Evolutionary conservation across 2,113 vertebrate genomes (phyloP).

Genomic region (Oncorhynchus nerka): DNA sequence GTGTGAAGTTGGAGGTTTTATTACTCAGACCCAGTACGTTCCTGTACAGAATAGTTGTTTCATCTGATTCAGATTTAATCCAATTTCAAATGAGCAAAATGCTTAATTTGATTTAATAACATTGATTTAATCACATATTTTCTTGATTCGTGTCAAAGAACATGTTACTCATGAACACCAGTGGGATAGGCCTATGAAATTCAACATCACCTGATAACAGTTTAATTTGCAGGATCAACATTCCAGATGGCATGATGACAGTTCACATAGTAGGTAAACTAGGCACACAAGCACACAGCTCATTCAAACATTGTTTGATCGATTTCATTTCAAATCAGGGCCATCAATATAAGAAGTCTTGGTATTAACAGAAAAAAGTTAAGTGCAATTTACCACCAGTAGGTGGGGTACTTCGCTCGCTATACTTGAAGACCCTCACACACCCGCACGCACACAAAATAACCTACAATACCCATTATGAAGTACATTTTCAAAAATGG

Average conservation of each 20-base stretch:
- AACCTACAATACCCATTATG: conserved; percentile 67
- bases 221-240: background rate
- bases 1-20: no score
- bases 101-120: background rate
- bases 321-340: background rate
- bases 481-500: conserved; percentile 75
- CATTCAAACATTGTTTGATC: background rate
- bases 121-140: background rate
- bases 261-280: background rate
- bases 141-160: background rate
- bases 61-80: background rate
- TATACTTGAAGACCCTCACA: conserved; percentile 42
- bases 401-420: conserved; percentile 79
- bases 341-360: background rate
- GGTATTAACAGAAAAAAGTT: background rate
- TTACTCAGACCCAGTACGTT: no score
- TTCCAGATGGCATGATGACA: background rate
- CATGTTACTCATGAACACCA: background rate
- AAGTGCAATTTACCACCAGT: conserved; percentile 57
- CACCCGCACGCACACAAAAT: conserved; percentile 30
- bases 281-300: background rate
- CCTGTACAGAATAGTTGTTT: no score
- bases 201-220: background rate
- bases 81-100: no score
- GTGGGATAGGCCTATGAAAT: background rate